These are phyloP conservation scores for Aphelinus atriplicis DNA, from an alignment of 1,140 invertebrate species.

Conservation along the genomic window DNA sequence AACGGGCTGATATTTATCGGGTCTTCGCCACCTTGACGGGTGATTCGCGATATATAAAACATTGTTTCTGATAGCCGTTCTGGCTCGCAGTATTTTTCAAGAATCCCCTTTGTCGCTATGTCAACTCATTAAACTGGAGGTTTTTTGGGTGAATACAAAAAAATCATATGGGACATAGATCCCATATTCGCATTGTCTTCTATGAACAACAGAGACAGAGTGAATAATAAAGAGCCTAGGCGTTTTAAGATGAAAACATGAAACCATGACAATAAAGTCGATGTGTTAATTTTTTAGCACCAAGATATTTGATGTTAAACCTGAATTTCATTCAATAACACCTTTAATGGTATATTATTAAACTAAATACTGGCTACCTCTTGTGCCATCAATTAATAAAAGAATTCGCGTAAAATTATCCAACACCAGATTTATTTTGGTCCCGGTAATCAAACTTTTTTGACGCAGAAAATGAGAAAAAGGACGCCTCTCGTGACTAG, in stretches of 20 bases:
- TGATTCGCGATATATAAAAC: not conserved
- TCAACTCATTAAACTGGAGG: no score
- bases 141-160: no score
- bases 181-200: no score
- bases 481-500: constrained; percentile 12
- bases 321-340: constrained; percentile 11
- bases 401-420: constrained; percentile 11
- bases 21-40: not conserved
- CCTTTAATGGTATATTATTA: constrained; percentile 23
- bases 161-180: no score
- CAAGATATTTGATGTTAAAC: not conserved
- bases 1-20: not conserved
- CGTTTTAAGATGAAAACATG: no score
- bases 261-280: no score
- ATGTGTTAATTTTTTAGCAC: no score
- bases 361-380: constrained; percentile 6
- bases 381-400: constrained; percentile 11
- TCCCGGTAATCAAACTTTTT: constrained; percentile 22
- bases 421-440: constrained; percentile 11
- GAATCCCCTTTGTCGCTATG: no score
- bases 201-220: no score
- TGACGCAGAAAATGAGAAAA: constrained; percentile 1
- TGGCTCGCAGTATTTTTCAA: no score
- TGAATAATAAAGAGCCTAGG: no score
- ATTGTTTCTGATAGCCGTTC: no score